Conservation (phyloP, 1,140 invertebrate species). For the Cheumatopsyche charites region DNA sequence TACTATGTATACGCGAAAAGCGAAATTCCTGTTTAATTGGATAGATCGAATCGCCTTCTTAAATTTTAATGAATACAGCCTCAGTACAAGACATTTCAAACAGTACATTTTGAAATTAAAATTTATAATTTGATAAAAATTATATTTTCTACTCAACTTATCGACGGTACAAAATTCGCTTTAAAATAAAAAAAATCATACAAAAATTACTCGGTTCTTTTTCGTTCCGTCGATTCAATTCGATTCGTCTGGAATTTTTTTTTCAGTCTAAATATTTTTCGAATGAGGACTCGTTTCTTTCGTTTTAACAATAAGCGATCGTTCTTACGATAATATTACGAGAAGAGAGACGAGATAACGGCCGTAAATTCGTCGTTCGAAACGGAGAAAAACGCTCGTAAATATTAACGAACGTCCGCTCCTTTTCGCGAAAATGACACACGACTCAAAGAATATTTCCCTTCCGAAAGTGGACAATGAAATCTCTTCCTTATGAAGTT, state of each 20-base stretch:
- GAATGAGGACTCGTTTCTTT: background rate
- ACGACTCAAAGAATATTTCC: background rate
- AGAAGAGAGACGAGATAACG: conserved; percentile 23
- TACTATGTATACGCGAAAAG: background rate
- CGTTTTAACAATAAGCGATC: conserved; percentile 23
- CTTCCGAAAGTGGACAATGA: background rate
- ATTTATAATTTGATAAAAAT: no score
- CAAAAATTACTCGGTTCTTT: conserved; percentile 3
- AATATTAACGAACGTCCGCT: conserved; percentile 21
- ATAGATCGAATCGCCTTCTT: background rate
- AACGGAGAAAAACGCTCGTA: conserved; percentile 10
- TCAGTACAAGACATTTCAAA: no score
- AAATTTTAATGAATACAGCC: no score
- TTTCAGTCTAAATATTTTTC: no score
- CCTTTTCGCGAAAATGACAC: conserved; percentile 11
- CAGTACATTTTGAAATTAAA: no score
- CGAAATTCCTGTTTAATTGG: conserved; percentile 13
- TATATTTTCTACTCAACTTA: no score
- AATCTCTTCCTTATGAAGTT: background rate
- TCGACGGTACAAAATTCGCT: background rate
- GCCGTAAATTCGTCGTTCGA: conserved; percentile 12
- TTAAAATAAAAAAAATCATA: background rate
- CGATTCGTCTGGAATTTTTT: background rate
- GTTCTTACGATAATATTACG: conserved; percentile 14
- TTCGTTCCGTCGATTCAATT: conserved; percentile 11